These are phyloP conservation scores for Allobates femoralis DNA, from an alignment of 2,797 vertebrate genomes.

Conservation along the genomic window DNA sequence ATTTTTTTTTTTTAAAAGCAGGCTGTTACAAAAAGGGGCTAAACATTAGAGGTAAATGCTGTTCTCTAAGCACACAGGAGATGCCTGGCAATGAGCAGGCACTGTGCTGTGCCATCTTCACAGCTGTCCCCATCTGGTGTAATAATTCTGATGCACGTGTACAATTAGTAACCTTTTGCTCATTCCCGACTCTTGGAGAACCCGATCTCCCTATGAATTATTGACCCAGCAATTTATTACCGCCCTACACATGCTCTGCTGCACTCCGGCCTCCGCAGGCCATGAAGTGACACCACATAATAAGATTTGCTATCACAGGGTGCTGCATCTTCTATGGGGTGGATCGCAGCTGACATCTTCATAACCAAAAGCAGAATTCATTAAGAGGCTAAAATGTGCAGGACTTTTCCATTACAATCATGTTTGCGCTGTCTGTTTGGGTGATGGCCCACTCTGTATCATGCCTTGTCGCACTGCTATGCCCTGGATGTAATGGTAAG, in stretches of 20 bases:
- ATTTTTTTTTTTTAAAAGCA: no score
- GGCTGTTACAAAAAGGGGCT: no score
- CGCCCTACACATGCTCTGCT: background rate
- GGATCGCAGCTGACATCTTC: background rate
- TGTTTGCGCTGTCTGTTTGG: background rate
- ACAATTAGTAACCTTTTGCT: conserved; percentile 42
- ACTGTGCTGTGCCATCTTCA: background rate
- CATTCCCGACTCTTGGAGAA: background rate
- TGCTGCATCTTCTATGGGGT: background rate
- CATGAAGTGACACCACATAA: background rate
- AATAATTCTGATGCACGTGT: background rate
- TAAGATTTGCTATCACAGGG: conserved; percentile 1
- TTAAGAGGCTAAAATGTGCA: background rate
- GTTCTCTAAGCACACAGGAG: background rate
- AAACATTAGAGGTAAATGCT: background rate
- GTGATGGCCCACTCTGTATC: background rate
- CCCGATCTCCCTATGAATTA: conserved; percentile 33
- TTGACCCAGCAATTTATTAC: conserved; percentile 46
- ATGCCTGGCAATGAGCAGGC: background rate
- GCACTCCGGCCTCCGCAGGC: background rate
- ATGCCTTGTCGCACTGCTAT: background rate
- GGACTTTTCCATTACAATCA: background rate
- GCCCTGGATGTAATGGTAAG: no score
- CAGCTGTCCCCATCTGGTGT: conserved; percentile 31
- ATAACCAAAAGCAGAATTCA: background rate